Base-by-base conservation (phyloP, 1,140 invertebrate genomes). In the Pissodes strobi region DNA sequence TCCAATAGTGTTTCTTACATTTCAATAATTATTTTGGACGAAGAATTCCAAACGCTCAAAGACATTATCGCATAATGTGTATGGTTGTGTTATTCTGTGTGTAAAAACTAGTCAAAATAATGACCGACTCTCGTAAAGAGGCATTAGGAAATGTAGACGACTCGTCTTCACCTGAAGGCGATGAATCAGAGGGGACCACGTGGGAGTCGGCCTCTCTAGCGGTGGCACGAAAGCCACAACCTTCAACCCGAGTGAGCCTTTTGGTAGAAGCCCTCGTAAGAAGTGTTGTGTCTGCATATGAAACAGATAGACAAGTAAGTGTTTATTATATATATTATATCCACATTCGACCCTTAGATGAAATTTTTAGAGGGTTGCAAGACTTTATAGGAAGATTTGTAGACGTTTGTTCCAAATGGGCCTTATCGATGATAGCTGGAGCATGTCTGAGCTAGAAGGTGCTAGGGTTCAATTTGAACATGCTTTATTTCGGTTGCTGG, bases 371-470 rank as follows among this genome's bases (percentile, higher is more conserved):
- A 43, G 15, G 18, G 39, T n/a, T 17, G 15, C 25, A 18, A 19
- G 21, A 13, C 8, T 27, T 13, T 89, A 87, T 71, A 81, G 83
- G 58, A 83, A 79, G 17, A 85, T 89, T 39, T 89, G 87, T 74
- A 79, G 85, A 59, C 85, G 82, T 75, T 74, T 90, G 9, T 80
- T 83, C 63, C 78, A 85, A 55, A 84, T 88, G 82, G 83, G 86
- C 51, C 73, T 90, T 15, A 85, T 90, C 56, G 87, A 88, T 72
- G 78, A 83, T 68, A 87, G 86, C 4, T 89, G 86, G 67, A 78
- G 80, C 10, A 82, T 85, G 79, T 80, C 80, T 34, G 86, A 89
- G 75, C 86, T 88, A 73, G 85, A 89, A 72, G 81, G 80, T 2
- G 82, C 89, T 73, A 76, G 87, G 58, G 81, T 78, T 72, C 83